phyloP scores from a whole-genome alignment of 2,888 invertebrate species.

The Sericinus montela region DNA sequence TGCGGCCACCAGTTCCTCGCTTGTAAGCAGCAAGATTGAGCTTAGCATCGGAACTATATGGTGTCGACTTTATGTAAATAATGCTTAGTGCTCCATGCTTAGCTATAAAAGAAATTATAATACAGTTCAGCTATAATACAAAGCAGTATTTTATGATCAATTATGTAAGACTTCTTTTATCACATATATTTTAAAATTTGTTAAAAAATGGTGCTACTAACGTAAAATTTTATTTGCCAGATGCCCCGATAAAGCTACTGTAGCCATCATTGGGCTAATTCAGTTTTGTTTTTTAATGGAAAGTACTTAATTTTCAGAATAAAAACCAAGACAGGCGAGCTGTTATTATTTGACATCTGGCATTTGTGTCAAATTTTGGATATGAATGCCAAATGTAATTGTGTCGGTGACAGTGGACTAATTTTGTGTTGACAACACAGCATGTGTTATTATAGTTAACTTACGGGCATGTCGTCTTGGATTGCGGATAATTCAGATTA shows the following conservation, averaged over 20 bases:
- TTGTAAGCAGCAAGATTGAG: slow-evolving; percentile 84
- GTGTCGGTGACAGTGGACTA: too few relatives aligned
- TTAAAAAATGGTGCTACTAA: slow-evolving; percentile 37
- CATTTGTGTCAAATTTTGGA: too few relatives aligned
- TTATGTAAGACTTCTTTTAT: slow-evolving; percentile 57
- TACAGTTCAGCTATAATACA: too few relatives aligned
- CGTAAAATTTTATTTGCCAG: slow-evolving; percentile 56
- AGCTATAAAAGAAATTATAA: slow-evolving; percentile 36
- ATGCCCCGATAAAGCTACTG: slow-evolving; percentile 57
- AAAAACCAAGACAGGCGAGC: slow-evolving; percentile 5
- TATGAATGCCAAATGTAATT: too few relatives aligned
- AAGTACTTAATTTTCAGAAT: slow-evolving; percentile 8
- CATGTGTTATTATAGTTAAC: too few relatives aligned
- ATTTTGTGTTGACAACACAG: too few relatives aligned
- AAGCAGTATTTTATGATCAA: slow-evolving; percentile 22
- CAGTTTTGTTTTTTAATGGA: slow-evolving; percentile 9
- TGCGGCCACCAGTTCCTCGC: slow-evolving; percentile 93
- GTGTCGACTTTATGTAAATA: slow-evolving; percentile 65
- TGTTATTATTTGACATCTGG: slow-evolving; percentile 20
- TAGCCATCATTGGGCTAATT: slow-evolving; percentile 60
- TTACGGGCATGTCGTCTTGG: too few relatives aligned
- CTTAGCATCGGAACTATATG: slow-evolving; percentile 76
- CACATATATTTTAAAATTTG: slow-evolving; percentile 16
- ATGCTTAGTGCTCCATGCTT: slow-evolving; percentile 59
- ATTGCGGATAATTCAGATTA: too few relatives aligned